Evolutionary conservation across 2,113 vertebrate genomes (phyloP), one percentile per base, ranked within the genome.

Genomic region (Oryzias curvinotus): DNA sequence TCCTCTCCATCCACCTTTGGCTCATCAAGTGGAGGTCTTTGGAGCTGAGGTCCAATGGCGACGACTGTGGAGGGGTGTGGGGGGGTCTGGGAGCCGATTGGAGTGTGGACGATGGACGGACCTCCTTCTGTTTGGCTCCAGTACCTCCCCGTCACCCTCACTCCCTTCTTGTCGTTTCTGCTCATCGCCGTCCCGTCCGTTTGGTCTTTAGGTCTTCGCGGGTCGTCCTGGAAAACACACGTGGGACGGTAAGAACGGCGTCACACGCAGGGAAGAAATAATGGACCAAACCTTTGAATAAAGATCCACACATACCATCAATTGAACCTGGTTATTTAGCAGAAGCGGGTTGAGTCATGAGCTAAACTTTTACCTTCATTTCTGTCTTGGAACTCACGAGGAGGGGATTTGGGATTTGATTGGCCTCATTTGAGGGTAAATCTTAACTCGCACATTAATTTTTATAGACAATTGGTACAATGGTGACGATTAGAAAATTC

Each of bases 161-260:
- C 89, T 56, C 84, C 91, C 64, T 93, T 94, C 80, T 84, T 92
- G 78, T 75, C 90, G 83, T 74, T 86, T 71, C 92, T 62, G 78
- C 92, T 93, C 88, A 92, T 83, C 75, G 73, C 79, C 67, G 84
- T 90, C 64, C 92, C 93, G 82, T 96, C 94, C 28, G 89, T 81
- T 73, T 95, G 92, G 80, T 94, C 94, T 77, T 57, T 86, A 69
- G 88, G 86, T 80, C 82, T 89, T 75, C 63, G 81, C 59, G 75
- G 55, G 14, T 66, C 57, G 42, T 91, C 91, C 95, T 96, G 86
- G 36, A 82, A 65, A 59, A 85, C 30, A 81, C n/a, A 57, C 52
- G 76, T 12, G 19, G 53, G 8, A 44, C 61, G 41, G 44, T 65
- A 62, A 76, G 68, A 71, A 5, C 66, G 5, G 17, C 6, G 42